Percentiles rank a stretch among this genome's conserved stretches.
Evolutionary conservation across 2,888 invertebrate genomes (phyloP).

Genomic region (Lasioglossum malachurum): DNA sequence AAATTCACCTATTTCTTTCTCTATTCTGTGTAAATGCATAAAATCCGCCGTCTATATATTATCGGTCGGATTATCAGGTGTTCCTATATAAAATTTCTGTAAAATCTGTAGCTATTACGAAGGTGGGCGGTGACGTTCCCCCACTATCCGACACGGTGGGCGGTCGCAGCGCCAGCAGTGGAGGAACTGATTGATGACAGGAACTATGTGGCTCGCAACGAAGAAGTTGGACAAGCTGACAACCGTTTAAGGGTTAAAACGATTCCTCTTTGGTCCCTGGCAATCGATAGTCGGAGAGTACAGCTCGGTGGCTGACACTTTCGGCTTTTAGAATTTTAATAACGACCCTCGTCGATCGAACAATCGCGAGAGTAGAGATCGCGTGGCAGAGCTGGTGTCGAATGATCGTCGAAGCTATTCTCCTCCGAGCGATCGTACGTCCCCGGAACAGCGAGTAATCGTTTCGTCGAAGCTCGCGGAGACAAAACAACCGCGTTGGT

Average conservation of each 20-base stretch:
- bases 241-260: neutral
- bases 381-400: neutral
- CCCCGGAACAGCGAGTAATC: conserved; percentile 6
- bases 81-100: too few relatives aligned
- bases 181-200: too few relatives aligned
- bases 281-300: neutral
- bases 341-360: neutral
- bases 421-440: neutral
- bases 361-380: neutral
- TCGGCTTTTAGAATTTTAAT: conserved; percentile 9
- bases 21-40: too few relatives aligned
- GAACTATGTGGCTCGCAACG: too few relatives aligned
- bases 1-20: too few relatives aligned
- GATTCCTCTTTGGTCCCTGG: neutral
- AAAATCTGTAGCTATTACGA: too few relatives aligned
- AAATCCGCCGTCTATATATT: too few relatives aligned
- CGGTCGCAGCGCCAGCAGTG: too few relatives aligned
- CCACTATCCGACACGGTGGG: too few relatives aligned
- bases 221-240: neutral
- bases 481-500: neutral
- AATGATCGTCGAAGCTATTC: conserved; percentile 3
- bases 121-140: too few relatives aligned
- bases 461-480: conserved; percentile 12
- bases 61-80: too few relatives aligned
- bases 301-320: neutral